Percentiles rank a stretch among this genome's conserved stretches.
These are phyloP conservation scores for Lampris megalopsis DNA, from an alignment of 2,113 vertebrate species.

Conservation along the genomic window DNA sequence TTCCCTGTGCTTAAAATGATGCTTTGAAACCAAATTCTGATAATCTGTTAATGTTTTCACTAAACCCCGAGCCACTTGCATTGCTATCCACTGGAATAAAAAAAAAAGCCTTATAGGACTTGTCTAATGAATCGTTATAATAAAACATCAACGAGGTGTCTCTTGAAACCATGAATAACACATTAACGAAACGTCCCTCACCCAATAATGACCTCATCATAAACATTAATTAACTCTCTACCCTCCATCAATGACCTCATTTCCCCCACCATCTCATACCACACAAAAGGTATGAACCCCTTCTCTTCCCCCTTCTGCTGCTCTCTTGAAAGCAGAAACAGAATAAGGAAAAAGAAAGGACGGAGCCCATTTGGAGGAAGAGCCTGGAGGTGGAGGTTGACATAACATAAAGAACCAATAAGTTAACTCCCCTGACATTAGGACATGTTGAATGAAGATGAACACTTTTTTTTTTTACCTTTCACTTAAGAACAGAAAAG, in stretches of 20 bases:
- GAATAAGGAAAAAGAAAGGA: too few relatives aligned
- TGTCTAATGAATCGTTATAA: not conserved
- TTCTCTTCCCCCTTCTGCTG: not conserved
- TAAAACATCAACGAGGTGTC: constrained; percentile 4
- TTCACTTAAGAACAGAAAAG: too few relatives aligned
- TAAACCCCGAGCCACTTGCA: not conserved
- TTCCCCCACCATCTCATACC: not conserved
- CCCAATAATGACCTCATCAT: constrained; percentile 24
- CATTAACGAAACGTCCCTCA: constrained; percentile 6
- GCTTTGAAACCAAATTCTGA: constrained; percentile 2
- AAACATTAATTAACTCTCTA: constrained; percentile 26
- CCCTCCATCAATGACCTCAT: not conserved
- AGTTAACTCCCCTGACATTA: too few relatives aligned
- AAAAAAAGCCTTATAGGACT: not conserved
- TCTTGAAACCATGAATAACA: constrained; percentile 12
- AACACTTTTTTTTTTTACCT: too few relatives aligned
- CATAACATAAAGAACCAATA: too few relatives aligned
- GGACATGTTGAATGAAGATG: too few relatives aligned
- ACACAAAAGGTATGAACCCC: not conserved
- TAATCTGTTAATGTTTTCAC: not conserved
- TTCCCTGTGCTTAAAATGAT: constrained; percentile 36
- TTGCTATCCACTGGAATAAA: not conserved
- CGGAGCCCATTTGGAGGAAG: too few relatives aligned
- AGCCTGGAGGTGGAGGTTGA: too few relatives aligned
- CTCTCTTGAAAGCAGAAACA: too few relatives aligned